Evolutionary conservation across 2,888 invertebrate genomes (phyloP).

Genomic region (Enchytraeus crypticus): DNA sequence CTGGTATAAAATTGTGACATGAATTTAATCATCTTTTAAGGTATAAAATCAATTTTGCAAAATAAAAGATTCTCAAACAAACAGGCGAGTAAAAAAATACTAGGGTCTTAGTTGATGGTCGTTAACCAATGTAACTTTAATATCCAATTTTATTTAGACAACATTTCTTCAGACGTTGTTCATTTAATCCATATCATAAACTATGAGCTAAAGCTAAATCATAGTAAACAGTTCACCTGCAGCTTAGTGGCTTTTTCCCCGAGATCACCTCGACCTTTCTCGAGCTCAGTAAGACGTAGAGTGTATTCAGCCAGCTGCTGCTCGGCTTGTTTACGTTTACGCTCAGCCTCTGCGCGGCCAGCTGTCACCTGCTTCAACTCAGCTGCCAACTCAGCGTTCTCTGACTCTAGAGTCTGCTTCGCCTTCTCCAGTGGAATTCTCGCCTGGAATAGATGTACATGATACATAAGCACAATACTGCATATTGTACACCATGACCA

Average conservation of each 20-base stretch:
- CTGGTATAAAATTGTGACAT: too few relatives aligned
- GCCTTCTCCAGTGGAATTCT: constrained; percentile 81
- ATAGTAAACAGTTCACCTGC: constrained; percentile 41
- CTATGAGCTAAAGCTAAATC: too few relatives aligned
- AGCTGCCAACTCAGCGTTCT: constrained; percentile 85
- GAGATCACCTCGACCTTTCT: constrained; percentile 61
- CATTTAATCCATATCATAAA: too few relatives aligned
- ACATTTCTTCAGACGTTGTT: too few relatives aligned
- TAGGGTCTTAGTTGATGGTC: too few relatives aligned
- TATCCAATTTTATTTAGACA: too few relatives aligned
- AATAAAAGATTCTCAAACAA: too few relatives aligned
- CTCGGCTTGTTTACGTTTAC: constrained; percentile 88
- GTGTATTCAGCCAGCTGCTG: constrained; percentile 55
- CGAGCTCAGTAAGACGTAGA: constrained; percentile 58
- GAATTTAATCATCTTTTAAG: too few relatives aligned
- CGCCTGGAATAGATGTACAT: constrained; percentile 45
- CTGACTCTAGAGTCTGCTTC: constrained; percentile 78
- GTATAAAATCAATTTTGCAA: too few relatives aligned
- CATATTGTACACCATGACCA: too few relatives aligned
- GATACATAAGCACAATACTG: neutral
- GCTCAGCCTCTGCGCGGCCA: constrained; percentile 83
- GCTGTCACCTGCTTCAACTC: constrained; percentile 80
- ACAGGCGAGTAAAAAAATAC: too few relatives aligned
- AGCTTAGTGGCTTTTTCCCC: constrained; percentile 74
- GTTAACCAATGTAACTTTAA: too few relatives aligned